These are phyloP conservation scores for Callopanchax toddi DNA, from an alignment of 2,113 vertebrate genomes.

Conservation along the genomic window DNA sequence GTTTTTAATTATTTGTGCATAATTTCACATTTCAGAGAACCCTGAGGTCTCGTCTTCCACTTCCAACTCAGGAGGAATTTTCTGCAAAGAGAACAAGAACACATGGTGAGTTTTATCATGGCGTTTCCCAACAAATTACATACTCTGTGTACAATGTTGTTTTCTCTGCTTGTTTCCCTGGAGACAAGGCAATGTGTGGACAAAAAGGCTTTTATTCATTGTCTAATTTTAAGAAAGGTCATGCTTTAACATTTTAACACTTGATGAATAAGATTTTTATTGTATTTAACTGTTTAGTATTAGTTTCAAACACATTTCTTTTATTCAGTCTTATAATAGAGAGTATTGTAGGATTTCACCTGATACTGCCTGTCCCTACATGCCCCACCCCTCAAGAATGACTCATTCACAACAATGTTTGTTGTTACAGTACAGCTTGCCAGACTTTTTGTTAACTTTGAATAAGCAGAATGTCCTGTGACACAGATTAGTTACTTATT, in stretches of 20 bases:
- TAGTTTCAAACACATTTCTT: background rate
- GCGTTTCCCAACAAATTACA: background rate
- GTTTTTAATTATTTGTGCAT: conserved; percentile 6
- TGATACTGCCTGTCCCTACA: conserved; percentile 29
- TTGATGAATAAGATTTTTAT: too few species aligned
- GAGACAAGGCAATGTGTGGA: conserved; percentile 19
- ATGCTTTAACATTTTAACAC: background rate
- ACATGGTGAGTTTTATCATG: conserved; percentile 64
- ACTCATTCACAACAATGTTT: conserved; percentile 47
- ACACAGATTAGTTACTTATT: background rate
- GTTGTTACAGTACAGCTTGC: conserved; percentile 5
- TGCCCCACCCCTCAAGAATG: conserved; percentile 49
- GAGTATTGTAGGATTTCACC: conserved; percentile 3
- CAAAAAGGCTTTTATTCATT: conserved; percentile 15
- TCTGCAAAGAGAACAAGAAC: conserved; percentile 71
- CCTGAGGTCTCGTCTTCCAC: conserved; percentile 47
- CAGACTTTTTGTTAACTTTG: background rate
- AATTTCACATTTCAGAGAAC: conserved; percentile 60
- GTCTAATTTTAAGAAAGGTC: conserved; percentile 17
- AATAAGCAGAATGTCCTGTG: background rate
- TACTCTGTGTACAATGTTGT: conserved; percentile 21
- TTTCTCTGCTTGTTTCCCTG: conserved; percentile 53
- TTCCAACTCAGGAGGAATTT: conserved; percentile 71
- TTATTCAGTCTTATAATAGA: conserved; percentile 8
- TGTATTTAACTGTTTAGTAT: too few species aligned